phyloP scores from a whole-genome alignment of 2,888 invertebrate species.

The Pterostichus madidus region DNA sequence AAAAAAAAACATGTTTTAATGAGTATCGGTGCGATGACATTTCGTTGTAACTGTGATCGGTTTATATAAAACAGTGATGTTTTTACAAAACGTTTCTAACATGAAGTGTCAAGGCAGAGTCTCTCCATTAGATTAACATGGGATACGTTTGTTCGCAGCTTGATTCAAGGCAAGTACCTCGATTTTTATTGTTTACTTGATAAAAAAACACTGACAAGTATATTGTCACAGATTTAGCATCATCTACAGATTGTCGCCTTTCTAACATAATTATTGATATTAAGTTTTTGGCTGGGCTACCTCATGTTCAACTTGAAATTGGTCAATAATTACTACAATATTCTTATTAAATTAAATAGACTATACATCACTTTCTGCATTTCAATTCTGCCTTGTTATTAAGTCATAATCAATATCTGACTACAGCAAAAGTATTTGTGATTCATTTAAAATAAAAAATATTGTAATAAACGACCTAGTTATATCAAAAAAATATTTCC shows the following conservation, averaged over 20 bases:
- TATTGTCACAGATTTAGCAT: background rate
- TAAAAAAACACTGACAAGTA: background rate
- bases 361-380: background rate
- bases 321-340: conserved; percentile 1
- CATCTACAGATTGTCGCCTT: background rate
- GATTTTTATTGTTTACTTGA: conserved; percentile 38
- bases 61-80: conserved; percentile 45
- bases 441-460: conserved; percentile 9
- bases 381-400: background rate
- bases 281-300: background rate
- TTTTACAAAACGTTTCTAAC: conserved; percentile 44
- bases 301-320: background rate
- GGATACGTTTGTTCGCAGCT: conserved; percentile 48
- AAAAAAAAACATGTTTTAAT: conserved; percentile 60
- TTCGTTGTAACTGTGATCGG: conserved; percentile 58
- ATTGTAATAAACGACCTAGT: background rate
- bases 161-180: conserved; percentile 56
- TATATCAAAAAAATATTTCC: background rate
- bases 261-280: background rate
- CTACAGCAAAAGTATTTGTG: conserved; percentile 1
- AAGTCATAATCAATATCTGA: conserved; percentile 15
- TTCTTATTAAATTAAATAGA: background rate
- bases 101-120: conserved; percentile 27
- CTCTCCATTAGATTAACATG: conserved; percentile 53
- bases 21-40: conserved; percentile 63